Evolutionary conservation across 2,113 vertebrate species (phyloP).

Genomic region (Eubucco bourcierii): DNA sequence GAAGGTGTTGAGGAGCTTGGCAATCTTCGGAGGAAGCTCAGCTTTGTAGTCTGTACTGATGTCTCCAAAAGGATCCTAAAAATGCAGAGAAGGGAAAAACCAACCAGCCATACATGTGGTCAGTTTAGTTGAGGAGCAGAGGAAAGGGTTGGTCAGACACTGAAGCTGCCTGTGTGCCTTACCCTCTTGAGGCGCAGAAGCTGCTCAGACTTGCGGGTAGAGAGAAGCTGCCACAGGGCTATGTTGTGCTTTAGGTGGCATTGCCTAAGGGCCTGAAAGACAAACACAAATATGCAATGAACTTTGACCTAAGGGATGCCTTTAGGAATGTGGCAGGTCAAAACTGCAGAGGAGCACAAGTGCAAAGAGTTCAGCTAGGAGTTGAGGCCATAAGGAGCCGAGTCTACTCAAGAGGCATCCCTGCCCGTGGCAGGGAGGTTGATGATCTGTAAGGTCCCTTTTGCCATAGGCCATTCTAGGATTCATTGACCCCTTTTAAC

Average conservation of each 20-base stretch:
- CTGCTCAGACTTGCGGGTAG: slow-evolving; percentile 87
- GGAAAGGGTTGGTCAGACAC: background rate
- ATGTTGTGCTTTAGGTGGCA: slow-evolving; percentile 84
- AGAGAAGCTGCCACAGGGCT: slow-evolving; percentile 90
- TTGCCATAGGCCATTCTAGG: too few species aligned
- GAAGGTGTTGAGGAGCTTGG: slow-evolving; percentile 78
- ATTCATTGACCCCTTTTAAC: background rate
- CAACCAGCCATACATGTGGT: background rate
- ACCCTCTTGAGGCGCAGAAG: slow-evolving; percentile 86
- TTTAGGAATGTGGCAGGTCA: background rate
- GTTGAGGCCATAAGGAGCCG: background rate
- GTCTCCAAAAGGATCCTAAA: slow-evolving; percentile 88
- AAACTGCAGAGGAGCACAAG: background rate
- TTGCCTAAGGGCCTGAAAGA: slow-evolving; percentile 78
- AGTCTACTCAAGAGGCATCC: too few species aligned
- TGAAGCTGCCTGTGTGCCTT: background rate
- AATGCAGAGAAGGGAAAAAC: background rate
- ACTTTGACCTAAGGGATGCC: background rate
- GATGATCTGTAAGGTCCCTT: too few species aligned
- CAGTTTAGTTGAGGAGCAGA: background rate
- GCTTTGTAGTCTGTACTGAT: slow-evolving; percentile 76
- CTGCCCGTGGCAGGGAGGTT: too few species aligned
- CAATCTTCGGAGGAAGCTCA: slow-evolving; percentile 61
- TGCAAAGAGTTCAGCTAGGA: background rate
- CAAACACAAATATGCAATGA: background rate